A percentile compares a stretch with the other conserved stretches of the same genome.
Evolutionary conservation across 2,888 invertebrate genomes (phyloP).

Genomic region (Rhimphoctona megacephalus): DNA sequence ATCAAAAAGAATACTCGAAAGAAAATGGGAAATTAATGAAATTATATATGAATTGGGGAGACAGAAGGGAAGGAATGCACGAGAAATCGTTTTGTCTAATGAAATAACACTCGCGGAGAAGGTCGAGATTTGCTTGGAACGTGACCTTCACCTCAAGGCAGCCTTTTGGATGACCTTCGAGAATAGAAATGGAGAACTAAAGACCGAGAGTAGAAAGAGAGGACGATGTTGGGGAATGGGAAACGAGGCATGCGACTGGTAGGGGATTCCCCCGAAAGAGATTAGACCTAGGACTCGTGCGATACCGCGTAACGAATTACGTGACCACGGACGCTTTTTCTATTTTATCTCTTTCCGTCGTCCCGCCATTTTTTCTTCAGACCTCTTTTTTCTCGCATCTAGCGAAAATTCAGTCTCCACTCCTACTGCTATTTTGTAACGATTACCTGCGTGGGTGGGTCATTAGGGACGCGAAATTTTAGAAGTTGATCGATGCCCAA

Average conservation of each 20-base stretch:
- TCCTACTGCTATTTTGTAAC: not conserved
- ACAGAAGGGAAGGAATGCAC: not conserved
- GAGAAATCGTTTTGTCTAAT: slow-evolving; percentile 40
- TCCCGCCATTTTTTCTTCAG: not conserved
- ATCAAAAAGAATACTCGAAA: not conserved
- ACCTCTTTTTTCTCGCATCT: slow-evolving; percentile 40
- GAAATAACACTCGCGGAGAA: slow-evolving; percentile 42
- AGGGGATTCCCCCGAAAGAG: slow-evolving; percentile 75
- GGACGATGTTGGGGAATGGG: slow-evolving; percentile 28
- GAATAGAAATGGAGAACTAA: slow-evolving; percentile 46
- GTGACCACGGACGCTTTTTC: slow-evolving; percentile 48
- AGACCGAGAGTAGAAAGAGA: slow-evolving; percentile 11
- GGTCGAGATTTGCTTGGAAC: slow-evolving; percentile 68
- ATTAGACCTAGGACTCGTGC: slow-evolving; percentile 62
- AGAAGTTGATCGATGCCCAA: slow-evolving; percentile 48
- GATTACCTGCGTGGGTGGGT: not conserved
- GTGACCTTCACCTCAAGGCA: slow-evolving; percentile 77
- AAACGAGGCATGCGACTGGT: slow-evolving; percentile 44
- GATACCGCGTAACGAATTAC: slow-evolving; percentile 55
- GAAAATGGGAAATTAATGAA: not conserved
- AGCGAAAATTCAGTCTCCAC: slow-evolving; percentile 11
- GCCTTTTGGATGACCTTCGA: slow-evolving; percentile 66
- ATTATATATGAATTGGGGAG: not conserved
- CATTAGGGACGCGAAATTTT: slow-evolving; percentile 13
- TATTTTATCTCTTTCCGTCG: slow-evolving; percentile 33